Base-by-base conservation (phyloP, 1,140 invertebrate species). In the Cotesia typhae region DNA sequence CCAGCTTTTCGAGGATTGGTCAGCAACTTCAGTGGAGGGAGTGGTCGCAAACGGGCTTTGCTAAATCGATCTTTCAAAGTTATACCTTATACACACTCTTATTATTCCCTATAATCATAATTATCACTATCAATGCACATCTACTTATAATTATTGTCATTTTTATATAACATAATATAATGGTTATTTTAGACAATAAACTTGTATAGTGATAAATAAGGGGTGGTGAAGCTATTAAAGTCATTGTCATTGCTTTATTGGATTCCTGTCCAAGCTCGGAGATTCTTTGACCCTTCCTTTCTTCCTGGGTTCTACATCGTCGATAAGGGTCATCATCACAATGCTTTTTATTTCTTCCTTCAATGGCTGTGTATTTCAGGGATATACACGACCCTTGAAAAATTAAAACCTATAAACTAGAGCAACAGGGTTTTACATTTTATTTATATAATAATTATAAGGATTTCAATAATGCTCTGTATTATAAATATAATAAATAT, bases 61-160 rank as follows among this genome's bases (percentile, higher is more conserved):
- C 81, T 83, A 84, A 82, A 85, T 85, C 80, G 83, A 85, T 85
- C 83, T 81, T 79, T 80, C 74, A 73, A 84, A n/a, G 17, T 59
- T 69, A 59, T 28, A 4, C 35, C n/a, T 63, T 10, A 47, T 47
- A 10, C 5, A 47, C 41, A 28, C 28, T 28, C 3, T 28, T 28
- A 28, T 28, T 28, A 28, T 28, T 28, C 28, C 28, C 28, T 1
- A 28, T 28, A 2, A 28, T 28, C 28, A 28, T 28, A 28, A 17
- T 17, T 14, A 14, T 14, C 14, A 14, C 14, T 28, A 28, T 28
- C 28, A 28, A 28, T 28, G 28, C 28, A 28, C 28, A 28, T 28
- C 28, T 2, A 28, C 28, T 0, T 3, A 28, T 28, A 28, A 28
- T 28, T 28, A 28, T 28, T 28, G 28, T 28, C 28, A 28, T 28